Conservation (phyloP, 2,113 vertebrate genomes). For the Thymallus thymallus region DNA sequence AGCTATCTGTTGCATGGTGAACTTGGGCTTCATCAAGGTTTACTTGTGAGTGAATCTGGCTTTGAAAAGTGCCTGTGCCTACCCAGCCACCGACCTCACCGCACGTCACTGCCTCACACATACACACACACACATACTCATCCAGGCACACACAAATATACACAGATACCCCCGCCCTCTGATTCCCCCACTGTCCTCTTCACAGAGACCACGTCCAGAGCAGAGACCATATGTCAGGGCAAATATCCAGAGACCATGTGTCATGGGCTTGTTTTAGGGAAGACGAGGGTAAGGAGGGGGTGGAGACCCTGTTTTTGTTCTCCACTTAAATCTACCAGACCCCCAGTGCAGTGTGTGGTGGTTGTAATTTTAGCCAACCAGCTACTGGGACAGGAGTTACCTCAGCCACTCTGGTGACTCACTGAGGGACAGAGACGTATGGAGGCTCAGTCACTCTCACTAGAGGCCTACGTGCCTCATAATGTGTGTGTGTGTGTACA, state of each 20-base stretch:
- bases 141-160: conserved; percentile 27
- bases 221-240: conserved; percentile 25
- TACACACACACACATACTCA: neutral
- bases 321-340: neutral
- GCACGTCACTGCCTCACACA: no score
- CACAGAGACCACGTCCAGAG: conserved; percentile 8
- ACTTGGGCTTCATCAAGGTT: no score
- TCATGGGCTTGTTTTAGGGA: conserved; percentile 6
- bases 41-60: no score
- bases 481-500: conserved; percentile 5
- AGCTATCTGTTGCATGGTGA: no score
- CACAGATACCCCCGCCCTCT: neutral
- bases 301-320: neutral
- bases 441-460: no score
- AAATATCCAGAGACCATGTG: no score
- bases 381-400: no score
- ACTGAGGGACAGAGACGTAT: no score
- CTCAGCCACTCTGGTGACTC: no score
- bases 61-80: no score
- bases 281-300: neutral
- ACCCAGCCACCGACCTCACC: no score
- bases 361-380: neutral
- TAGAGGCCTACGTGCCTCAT: no score
- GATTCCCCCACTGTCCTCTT: conserved; percentile 12
- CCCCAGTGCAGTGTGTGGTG: neutral